A percentile compares a stretch with the other conserved stretches of the same genome.
Conservation (phyloP, 2,888 invertebrate genomes). For the Parthenolecanium corni region DNA sequence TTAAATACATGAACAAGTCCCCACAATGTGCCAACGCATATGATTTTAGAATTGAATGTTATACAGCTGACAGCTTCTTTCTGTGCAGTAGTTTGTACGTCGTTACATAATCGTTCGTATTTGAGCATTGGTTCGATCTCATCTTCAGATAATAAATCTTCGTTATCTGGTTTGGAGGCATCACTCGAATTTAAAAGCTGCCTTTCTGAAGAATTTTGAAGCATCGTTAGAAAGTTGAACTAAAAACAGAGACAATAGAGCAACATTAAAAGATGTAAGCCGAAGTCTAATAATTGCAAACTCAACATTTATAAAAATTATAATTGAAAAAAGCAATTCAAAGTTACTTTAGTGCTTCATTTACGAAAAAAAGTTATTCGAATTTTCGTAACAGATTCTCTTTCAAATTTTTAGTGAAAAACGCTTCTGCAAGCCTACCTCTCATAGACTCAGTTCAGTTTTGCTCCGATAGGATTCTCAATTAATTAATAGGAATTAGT, state of each 20-base stretch:
- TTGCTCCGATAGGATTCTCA: too few species aligned
- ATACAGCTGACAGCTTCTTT: constrained; percentile 84
- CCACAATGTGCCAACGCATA: constrained; percentile 70
- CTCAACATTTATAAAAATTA: too few species aligned
- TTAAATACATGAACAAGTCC: constrained; percentile 82
- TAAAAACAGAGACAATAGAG: not conserved
- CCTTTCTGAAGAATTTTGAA: not conserved
- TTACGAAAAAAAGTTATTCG: too few species aligned
- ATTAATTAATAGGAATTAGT: too few species aligned
- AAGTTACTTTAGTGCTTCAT: too few species aligned
- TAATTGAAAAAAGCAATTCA: too few species aligned
- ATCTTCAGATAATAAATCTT: constrained; percentile 35
- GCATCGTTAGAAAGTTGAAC: constrained; percentile 3
- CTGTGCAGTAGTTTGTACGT: constrained; percentile 68
- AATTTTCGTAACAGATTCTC: too few species aligned
- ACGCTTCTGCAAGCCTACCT: too few species aligned
- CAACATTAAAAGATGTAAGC: not conserved
- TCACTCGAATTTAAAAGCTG: not conserved
- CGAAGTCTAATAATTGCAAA: too few species aligned
- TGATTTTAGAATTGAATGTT: constrained; percentile 80
- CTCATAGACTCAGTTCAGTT: too few species aligned
- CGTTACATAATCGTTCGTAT: constrained; percentile 78
- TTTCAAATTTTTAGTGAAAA: too few species aligned
- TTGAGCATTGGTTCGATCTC: constrained; percentile 80
- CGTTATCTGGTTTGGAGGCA: constrained; percentile 6